Percentiles rank a stretch among this genome's conserved stretches.
Conservation (phyloP, 2,113 vertebrate species). For the Malaclemys terrapin region DNA sequence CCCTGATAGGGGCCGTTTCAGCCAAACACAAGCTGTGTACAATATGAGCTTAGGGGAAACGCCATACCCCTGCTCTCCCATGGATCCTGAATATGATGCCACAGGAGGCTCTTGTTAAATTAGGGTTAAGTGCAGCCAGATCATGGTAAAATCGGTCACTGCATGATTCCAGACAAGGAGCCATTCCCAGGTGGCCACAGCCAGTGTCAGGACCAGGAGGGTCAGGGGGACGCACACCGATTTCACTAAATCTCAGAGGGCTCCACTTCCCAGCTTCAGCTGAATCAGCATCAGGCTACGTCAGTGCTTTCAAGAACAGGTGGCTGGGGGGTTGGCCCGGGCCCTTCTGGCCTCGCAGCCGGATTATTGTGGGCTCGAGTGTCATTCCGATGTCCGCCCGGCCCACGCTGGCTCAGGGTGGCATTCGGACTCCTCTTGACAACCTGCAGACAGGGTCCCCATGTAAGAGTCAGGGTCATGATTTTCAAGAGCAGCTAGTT, state of each 20-base stretch:
- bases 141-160: background rate
- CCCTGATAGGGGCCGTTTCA: background rate
- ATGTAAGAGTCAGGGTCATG: background rate
- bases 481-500: background rate
- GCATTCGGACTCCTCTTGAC: background rate
- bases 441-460: background rate
- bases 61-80: background rate
- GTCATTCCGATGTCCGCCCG: background rate
- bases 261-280: background rate
- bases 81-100: background rate
- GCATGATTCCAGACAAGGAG: background rate
- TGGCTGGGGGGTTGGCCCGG: background rate
- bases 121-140: background rate
- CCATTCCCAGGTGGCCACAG: background rate
- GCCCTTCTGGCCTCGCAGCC: background rate
- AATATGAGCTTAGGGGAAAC: background rate
- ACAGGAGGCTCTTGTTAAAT: background rate
- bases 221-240: background rate
- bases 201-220: background rate
- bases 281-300: background rate
- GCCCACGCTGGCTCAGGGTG: background rate
- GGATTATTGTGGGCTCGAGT: background rate
- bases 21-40: background rate
- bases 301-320: background rate
- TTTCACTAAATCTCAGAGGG: background rate